These are phyloP conservation scores for Callyntrura sp. DNA, from an alignment of 2,888 invertebrate genomes.

Conservation along the genomic window DNA sequence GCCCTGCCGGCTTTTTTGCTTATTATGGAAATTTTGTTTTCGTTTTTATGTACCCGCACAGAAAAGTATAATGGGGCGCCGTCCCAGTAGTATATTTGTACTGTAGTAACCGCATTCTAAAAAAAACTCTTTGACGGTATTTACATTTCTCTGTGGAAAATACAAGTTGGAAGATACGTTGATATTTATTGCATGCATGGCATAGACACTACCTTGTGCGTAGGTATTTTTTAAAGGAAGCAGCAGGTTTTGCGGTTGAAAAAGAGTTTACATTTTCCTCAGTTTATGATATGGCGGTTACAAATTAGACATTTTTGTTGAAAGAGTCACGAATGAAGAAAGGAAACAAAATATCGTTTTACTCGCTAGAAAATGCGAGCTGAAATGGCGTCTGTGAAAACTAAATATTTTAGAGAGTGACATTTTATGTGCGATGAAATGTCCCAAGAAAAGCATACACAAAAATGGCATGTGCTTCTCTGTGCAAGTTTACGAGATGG, in stretches of 20 bases:
- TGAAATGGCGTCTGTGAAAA: conserved; percentile 1
- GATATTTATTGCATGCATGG: not conserved
- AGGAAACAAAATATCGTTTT: conserved; percentile 6
- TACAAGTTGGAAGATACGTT: not conserved
- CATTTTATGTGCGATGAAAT: not conserved
- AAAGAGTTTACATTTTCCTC: not conserved
- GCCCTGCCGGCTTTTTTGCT: conserved; percentile 23
- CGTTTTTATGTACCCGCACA: not conserved
- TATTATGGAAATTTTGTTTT: conserved; percentile 38
- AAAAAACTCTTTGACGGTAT: too few species aligned
- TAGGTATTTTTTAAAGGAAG: too few species aligned
- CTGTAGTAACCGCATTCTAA: not conserved
- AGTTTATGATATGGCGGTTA: conserved; percentile 49
- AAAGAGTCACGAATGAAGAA: conserved; percentile 8
- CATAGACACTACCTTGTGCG: not conserved
- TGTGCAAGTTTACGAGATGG: not conserved
- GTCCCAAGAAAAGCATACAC: not conserved
- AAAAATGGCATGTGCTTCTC: not conserved
- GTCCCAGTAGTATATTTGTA: too few species aligned
- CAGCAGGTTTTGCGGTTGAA: not conserved
- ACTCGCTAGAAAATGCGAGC: not conserved
- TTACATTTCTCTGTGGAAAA: not conserved
- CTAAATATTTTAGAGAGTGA: not conserved
- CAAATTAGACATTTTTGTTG: conserved; percentile 63
- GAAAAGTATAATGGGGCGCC: too few species aligned